A percentile compares a stretch with the other conserved stretches of the same genome.
Evolutionary conservation across 2,113 vertebrate genomes (phyloP).

Genomic region (Synchiropus splendidus): DNA sequence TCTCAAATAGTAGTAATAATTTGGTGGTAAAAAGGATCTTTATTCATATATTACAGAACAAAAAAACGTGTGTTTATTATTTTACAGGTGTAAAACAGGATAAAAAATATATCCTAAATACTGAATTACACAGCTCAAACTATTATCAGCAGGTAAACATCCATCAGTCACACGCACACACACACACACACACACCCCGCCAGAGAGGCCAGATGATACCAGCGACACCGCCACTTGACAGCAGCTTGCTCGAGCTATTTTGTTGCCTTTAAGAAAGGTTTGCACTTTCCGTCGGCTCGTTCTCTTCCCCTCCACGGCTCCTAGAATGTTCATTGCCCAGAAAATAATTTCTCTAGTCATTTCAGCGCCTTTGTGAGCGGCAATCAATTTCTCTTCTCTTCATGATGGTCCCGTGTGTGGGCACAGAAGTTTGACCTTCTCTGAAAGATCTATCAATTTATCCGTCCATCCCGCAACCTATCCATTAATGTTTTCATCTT

Average conservation of each 20-base stretch:
- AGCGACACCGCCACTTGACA: slow-evolving; percentile 60
- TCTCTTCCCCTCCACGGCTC: slow-evolving; percentile 21
- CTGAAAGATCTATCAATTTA: slow-evolving; percentile 76
- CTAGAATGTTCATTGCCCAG: slow-evolving; percentile 71
- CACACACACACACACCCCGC: slow-evolving; percentile 6
- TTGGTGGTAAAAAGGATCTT: too few species aligned
- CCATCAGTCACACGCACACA: slow-evolving; percentile 2
- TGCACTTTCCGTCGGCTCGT: slow-evolving; percentile 30
- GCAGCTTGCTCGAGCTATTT: slow-evolving; percentile 59
- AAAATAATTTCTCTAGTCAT: slow-evolving; percentile 77
- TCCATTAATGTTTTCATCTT: slow-evolving; percentile 76
- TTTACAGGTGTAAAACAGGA: too few species aligned
- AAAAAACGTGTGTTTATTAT: too few species aligned
- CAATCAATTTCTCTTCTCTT: slow-evolving; percentile 77
- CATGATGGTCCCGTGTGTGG: slow-evolving; percentile 65
- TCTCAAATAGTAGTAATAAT: too few species aligned
- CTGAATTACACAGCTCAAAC: too few species aligned
- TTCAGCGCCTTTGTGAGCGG: slow-evolving; percentile 71
- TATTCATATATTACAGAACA: too few species aligned
- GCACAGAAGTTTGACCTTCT: slow-evolving; percentile 75
- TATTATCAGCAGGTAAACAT: not conserved
- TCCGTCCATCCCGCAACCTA: slow-evolving; percentile 69
- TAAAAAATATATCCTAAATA: too few species aligned
- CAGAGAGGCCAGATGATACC: slow-evolving; percentile 4
- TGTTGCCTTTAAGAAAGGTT: slow-evolving; percentile 54